Evolutionary conservation across 2,888 invertebrate genomes (phyloP), one percentile per base, ranked within the genome.

Genomic region (Drosophila monieri): DNA sequence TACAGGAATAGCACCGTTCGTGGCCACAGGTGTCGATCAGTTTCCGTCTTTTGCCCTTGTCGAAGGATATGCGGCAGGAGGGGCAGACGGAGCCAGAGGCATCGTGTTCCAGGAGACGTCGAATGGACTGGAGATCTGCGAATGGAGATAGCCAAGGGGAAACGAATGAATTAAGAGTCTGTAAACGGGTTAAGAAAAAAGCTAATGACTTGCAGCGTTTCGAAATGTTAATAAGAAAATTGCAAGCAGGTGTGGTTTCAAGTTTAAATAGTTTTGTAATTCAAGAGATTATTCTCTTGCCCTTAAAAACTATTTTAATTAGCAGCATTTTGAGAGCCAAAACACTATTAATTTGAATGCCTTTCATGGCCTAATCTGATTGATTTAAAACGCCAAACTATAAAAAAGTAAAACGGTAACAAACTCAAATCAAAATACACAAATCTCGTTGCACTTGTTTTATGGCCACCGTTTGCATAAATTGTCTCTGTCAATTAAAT

Each of bases 21-120:
- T 98, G 98, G 79, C 98, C 98, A 92, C 98, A 98, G 71, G 97
- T 95, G 93, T 98, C 98, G 90, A 98, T 97, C 89, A 98, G 93
- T 91, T 97, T 96, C 92, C 98, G 95, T 93, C 98, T 97, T 93
- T 98, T 98, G 92, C 98, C 98, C 93, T 97, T 97, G 93, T 98
- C 98, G 93, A 97, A 98, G 85, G 97, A 97, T 95, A 97, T 96
- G 92, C 95, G 95, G 93, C 97, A 97, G 92, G 96, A 96, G 76
- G 96, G 96, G 92, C 97, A 97, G 73, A 93, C 94, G 53, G 94
- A 93, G 74, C 94, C 94, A 61, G 94, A 94, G 62, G 94, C 94
- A 91, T 96, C 96, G 88, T 94, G 94, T 90, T 96, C 96, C 89
- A 96, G 93, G 76, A 96, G 93, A 83, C 96, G 95, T 78, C 96